phyloP scores from a whole-genome alignment of 2,888 invertebrate species.

The Zygogramma bicolorata region DNA sequence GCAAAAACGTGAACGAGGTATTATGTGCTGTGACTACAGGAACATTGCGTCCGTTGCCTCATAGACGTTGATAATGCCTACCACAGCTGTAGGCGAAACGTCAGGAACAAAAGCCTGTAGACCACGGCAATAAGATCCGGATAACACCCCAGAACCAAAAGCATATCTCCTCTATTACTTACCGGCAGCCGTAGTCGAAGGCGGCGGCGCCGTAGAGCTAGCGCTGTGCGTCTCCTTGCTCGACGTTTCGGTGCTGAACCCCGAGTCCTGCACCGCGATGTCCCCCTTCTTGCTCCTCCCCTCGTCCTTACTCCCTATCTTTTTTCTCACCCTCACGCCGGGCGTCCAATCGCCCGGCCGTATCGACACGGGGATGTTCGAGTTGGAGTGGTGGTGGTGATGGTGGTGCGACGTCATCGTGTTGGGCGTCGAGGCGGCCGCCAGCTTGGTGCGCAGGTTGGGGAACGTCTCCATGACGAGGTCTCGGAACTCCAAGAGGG shows the following conservation, averaged over 20 bases:
- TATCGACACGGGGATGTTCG: slow-evolving; percentile 70
- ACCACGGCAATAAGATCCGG: no score
- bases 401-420: slow-evolving; percentile 66
- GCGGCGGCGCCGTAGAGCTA: slow-evolving; percentile 71
- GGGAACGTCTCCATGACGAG: slow-evolving; percentile 95
- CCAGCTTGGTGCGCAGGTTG: slow-evolving; percentile 88
- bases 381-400: slow-evolving; percentile 59
- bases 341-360: slow-evolving; percentile 81
- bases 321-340: slow-evolving; percentile 78
- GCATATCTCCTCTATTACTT: not conserved
- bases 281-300: slow-evolving; percentile 67
- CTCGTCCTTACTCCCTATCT: slow-evolving; percentile 61
- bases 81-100: no score
- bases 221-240: slow-evolving; percentile 84
- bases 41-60: no score
- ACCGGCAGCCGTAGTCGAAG: slow-evolving; percentile 62
- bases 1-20: no score
- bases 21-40: no score
- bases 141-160: no score
- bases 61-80: no score
- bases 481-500: slow-evolving; percentile 90
- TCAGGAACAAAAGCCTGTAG: no score
- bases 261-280: slow-evolving; percentile 82
- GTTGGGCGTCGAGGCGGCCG: slow-evolving; percentile 72
- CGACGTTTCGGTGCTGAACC: slow-evolving; percentile 91